Percentiles rank a stretch among this genome's conserved stretches.
These are phyloP conservation scores for Halictus ligatus DNA, from an alignment of 2,888 invertebrate species.

Conservation along the genomic window DNA sequence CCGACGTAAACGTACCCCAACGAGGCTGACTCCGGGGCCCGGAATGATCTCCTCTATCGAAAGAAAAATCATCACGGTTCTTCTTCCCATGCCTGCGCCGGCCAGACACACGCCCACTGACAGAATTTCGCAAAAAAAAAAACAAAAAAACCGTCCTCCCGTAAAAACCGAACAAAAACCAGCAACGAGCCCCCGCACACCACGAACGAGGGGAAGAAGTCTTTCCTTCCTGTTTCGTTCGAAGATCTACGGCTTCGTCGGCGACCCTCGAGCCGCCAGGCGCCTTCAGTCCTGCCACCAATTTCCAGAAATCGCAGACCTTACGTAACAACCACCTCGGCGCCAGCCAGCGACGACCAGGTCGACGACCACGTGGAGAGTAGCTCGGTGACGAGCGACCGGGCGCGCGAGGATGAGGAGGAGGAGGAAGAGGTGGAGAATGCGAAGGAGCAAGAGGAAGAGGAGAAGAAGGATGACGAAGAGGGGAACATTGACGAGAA, in stretches of 20 bases:
- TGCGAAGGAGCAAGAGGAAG: too few relatives aligned
- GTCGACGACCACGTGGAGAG: constrained; percentile 67
- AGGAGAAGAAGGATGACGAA: neutral
- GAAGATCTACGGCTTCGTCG: constrained; percentile 28
- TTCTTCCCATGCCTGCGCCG: neutral
- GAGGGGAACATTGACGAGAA: constrained; percentile 49
- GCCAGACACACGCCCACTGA: neutral
- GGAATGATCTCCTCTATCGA: neutral
- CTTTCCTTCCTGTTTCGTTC: constrained; percentile 14
- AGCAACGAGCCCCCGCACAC: neutral
- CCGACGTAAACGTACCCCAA: constrained; percentile 5
- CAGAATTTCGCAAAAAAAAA: too few relatives aligned
- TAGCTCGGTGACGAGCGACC: constrained; percentile 53
- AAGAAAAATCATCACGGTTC: neutral
- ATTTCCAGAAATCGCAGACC: constrained; percentile 80
- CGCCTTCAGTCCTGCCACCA: constrained; percentile 18
- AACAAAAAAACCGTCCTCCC: neutral
- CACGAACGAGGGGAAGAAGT: constrained; percentile 11
- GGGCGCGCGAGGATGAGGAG: constrained; percentile 8
- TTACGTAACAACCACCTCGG: constrained; percentile 81
- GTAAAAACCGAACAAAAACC: neutral
- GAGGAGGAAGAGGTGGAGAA: too few relatives aligned
- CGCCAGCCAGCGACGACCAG: constrained; percentile 75
- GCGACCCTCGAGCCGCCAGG: neutral
- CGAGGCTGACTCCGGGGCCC: neutral